Conservation (phyloP, 2,797 vertebrate genomes). For the Myiothlypis chrysogaster region DNA sequence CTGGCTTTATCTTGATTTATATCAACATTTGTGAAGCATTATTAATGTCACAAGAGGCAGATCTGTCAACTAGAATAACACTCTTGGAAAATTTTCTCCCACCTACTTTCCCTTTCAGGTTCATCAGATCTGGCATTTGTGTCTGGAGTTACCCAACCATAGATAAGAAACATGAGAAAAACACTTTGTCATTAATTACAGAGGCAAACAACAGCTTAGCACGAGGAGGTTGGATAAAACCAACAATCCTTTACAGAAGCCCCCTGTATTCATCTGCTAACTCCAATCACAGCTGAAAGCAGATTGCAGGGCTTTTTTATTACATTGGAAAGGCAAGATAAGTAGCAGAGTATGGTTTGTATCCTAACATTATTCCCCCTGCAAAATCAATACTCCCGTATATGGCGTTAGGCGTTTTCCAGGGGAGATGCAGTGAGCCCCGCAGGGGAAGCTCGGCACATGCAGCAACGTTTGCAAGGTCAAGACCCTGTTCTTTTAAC, state of each 20-base stretch:
- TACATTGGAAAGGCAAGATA: neutral
- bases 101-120: conserved; percentile 39
- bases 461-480: neutral
- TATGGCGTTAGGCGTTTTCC: neutral
- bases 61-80: conserved; percentile 58
- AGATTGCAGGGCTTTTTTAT: neutral
- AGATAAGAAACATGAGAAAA: neutral
- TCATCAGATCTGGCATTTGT: conserved; percentile 45
- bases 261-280: neutral
- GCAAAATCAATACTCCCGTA: neutral
- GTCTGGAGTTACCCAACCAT: conserved; percentile 19
- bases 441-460: neutral
- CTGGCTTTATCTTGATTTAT: conserved; percentile 46
- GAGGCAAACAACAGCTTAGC: neutral
- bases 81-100: conserved; percentile 32
- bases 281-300: neutral
- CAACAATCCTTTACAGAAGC: neutral
- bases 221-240: neutral
- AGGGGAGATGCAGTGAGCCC: neutral
- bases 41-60: conserved; percentile 41
- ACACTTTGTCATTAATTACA: conserved; percentile 33
- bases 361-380: neutral
- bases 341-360: neutral
- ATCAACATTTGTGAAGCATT: conserved; percentile 42
- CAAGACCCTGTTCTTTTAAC: neutral